A percentile compares a stretch with the other conserved stretches of the same genome.
These are phyloP conservation scores for Torymus aiolomorphi DNA, from an alignment of 2,888 invertebrate species.

Conservation along the genomic window DNA sequence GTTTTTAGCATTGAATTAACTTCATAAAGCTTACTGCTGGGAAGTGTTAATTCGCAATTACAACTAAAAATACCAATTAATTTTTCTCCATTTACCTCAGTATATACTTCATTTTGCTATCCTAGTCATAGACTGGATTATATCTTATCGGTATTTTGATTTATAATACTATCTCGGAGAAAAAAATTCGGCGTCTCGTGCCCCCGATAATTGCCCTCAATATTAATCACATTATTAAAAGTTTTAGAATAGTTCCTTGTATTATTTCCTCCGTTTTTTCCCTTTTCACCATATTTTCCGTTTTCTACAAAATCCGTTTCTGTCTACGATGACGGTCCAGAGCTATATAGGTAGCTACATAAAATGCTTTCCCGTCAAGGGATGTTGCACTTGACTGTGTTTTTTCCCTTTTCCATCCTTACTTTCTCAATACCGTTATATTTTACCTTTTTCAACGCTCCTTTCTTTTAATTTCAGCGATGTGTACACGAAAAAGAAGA, in stretches of 20 bases:
- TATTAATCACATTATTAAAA: constrained; percentile 52
- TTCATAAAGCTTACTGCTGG: background rate
- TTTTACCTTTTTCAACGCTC: background rate
- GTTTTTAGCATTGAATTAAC: background rate
- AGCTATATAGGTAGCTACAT: background rate
- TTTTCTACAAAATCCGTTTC: too few relatives aligned
- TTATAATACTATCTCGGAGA: constrained; percentile 6
- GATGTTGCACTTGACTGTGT: background rate
- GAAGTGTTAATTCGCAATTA: background rate
- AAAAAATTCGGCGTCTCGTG: background rate
- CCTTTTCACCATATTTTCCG: background rate
- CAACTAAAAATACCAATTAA: background rate
- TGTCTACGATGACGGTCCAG: background rate
- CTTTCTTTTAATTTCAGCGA: constrained; percentile 33
- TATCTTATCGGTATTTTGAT: constrained; percentile 15
- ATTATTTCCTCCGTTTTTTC: background rate
- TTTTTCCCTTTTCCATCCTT: background rate
- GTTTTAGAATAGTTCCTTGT: background rate
- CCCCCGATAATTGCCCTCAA: constrained; percentile 40
- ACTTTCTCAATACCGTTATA: background rate
- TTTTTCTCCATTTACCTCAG: background rate
- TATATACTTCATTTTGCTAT: background rate
- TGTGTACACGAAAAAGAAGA: background rate
- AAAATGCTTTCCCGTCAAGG: background rate
- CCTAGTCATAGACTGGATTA: too few relatives aligned